Evolutionary conservation across 1,140 invertebrate species (phyloP), one percentile per base, ranked within the genome.

Genomic region (Pogonognathellus flavescens): DNA sequence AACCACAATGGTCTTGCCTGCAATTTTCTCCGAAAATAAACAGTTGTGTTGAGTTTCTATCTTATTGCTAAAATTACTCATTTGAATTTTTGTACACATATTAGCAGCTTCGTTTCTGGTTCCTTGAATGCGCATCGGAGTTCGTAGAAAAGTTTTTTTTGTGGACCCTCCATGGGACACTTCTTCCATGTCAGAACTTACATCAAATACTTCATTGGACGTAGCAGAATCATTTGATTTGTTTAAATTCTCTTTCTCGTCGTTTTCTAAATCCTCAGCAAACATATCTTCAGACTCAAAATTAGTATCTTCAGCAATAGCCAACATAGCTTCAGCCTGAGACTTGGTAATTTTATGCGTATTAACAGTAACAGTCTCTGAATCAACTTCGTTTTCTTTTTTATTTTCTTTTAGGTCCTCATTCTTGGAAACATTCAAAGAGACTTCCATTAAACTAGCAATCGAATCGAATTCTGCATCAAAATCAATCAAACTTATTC

Each of bases 261-360:
- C 83, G 14, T 49, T 52, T 53, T 55, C 53, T 1, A 70, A 18
- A 14, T 80, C n/a, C n/a, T n/a, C 66, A 25, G 84, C 80, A 84
- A 86, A 86, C 66, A 86, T 62, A 49, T 86, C 85, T 60, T 86
- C 66, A 8, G 85, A 86, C 14, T 76, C 81, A 59, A 83, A 83
- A 41, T 83, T 80, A 9, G 50, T 60, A 53, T 83, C 70, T 49
- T 86, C 82, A 7, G 85, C 85, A 13, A 86, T 31, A 11, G 81
- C 85, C 31, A 25, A 22, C 85, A 83, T 80, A 13, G 52, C 85
- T 11, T 66, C 82, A 10, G 53, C 31, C 18, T 49, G 25, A 18
- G 85, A 83, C 22, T 83, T 82, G 0, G 60, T 52, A 13, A 84
- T 11, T 31, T 52, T 66, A 13, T 20, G 49, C 11, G 16, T 3